Evolutionary conservation across 2,797 vertebrate species (phyloP), one percentile per base, ranked within the genome.

Genomic region (Centroberyx gerrardi): DNA sequence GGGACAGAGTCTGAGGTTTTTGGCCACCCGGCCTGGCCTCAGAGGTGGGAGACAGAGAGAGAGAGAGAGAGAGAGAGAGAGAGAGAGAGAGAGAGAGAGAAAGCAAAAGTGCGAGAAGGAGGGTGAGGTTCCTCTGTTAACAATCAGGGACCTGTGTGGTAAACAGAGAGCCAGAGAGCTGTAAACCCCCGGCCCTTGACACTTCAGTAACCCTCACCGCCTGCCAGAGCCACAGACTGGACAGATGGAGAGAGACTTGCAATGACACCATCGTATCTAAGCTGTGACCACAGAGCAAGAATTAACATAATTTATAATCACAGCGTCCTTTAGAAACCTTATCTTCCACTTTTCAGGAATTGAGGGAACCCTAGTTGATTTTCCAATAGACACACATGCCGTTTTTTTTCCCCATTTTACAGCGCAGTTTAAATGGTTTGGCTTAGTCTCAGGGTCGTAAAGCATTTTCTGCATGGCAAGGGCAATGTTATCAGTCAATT

Each of bases 141-240:
- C 67, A 82, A 74, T 87, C 79, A 59, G 52, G 62, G 78, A 72
- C 77, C 59, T 79, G 83, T 80, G 82, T 56, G 74, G 79, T 85
- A 76, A 88, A 87, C 71, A 81, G 36, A 87, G 29, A 78, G 81
- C 81, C 65, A 85, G 78, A 67, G 72, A 74, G 77, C 70, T 62
- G 62, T 81, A 89, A 90, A 84, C 56, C 83, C 62, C 28, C 5
- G 5, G 68, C 51, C 70, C 53, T 52, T 63, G 81, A 84, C 76
- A 68, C 68, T 67, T 81, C 51, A 58, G 58, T 84, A 72, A 93
- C 76, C 78, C 68, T 80, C 44, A 40, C 29, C 8, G n/a, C 65
- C 80, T 56, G 51, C 63, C 69, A 66, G 72, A 80, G 68, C 53
- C 64, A 70, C 48, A 79, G 48, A 62, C 66, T 31, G 68, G 67